Evolutionary conservation across 2,113 vertebrate species (phyloP).

Genomic region (Macquaria australasica): DNA sequence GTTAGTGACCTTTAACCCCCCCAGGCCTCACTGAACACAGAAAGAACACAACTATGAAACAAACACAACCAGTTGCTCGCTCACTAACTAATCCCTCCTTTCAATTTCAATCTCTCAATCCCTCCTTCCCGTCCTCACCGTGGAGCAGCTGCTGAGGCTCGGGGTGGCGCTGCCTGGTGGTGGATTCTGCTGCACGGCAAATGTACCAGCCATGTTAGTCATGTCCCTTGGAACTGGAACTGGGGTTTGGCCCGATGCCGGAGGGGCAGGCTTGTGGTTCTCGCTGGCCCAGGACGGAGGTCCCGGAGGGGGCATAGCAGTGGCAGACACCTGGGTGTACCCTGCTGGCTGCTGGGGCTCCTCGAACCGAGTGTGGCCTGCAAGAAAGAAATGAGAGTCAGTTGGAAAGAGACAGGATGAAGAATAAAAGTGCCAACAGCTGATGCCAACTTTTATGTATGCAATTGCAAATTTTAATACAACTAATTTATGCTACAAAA

Average conservation of each 20-base stretch:
- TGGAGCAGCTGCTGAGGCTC: conserved; percentile 94
- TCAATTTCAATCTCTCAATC: not conserved
- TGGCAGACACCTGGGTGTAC: conserved; percentile 74
- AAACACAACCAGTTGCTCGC: conserved; percentile 8
- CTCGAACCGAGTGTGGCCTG: conserved; percentile 88
- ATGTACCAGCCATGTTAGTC: conserved; percentile 77
- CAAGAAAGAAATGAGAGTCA: not conserved
- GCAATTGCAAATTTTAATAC: not conserved
- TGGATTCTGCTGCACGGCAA: conserved; percentile 87
- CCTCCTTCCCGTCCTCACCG: conserved; percentile 82
- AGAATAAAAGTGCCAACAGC: not conserved
- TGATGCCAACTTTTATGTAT: not conserved
- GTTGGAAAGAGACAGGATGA: not conserved
- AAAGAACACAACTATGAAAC: conserved; percentile 30
- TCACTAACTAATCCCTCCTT: conserved; percentile 45
- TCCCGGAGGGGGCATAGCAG: conserved; percentile 80
- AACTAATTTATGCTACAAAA: not conserved
- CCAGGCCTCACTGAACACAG: conserved; percentile 39
- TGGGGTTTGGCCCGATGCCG: not conserved
- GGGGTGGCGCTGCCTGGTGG: conserved; percentile 89
- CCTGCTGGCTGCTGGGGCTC: conserved; percentile 83
- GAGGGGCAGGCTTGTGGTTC: conserved; percentile 70
- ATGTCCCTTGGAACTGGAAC: conserved; percentile 72
- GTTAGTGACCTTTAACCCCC: conserved; percentile 22
- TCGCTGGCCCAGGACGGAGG: conserved; percentile 87